Base-by-base conservation (phyloP, 2,888 invertebrate species). In the Linnaemya vulpina region DNA sequence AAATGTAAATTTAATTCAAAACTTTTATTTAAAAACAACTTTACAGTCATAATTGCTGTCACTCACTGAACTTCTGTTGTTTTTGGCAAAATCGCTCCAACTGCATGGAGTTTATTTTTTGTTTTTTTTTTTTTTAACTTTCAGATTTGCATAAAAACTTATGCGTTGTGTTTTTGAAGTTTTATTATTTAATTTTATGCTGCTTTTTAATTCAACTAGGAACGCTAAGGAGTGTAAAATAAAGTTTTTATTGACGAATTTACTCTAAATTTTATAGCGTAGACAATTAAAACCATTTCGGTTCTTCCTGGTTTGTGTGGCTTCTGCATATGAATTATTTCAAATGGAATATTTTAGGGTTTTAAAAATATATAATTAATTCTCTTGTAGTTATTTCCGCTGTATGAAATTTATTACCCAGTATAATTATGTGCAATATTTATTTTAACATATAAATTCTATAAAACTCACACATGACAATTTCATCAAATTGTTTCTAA, bases 1-100 rank as follows among this genome's bases (percentile, higher is more conserved):
- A 58, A 58, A 77, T 65, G 67, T 49, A 77, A 22, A 43, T 43
- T 65, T 43, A 53, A 75, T 75, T 75, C 65, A 51, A 77, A 77
- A 68, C 15, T 58, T 67, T 76, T 40, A 3, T 65, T 43, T 63
- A 51, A 53, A 63, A 30, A 11, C 15, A 55, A 75, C 53, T 53
- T 75, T 53, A 53, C 35, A 22, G n/a, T 46, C 38, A 30, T 65
- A 1, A 55, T 65, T 35, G 13, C 20, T 38, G 15, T 35, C 38
- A 63, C 25, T 67, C 9, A 75, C 40, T 35, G 46, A 58, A 15
- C 70, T 77, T 70, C 51, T 53, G 5, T 77, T 49, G 2, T 3
- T 40, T 75, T 62, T 25, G 22, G 62, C 51, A 13, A 60, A 40
- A 53, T 62, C 62, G 51, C 30, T 40, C 25, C 30, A 15, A 15